Percentiles rank a stretch among this genome's conserved stretches.
Evolutionary conservation across 2,888 invertebrate genomes (phyloP).

Genomic region (Morpho helenor): DNA sequence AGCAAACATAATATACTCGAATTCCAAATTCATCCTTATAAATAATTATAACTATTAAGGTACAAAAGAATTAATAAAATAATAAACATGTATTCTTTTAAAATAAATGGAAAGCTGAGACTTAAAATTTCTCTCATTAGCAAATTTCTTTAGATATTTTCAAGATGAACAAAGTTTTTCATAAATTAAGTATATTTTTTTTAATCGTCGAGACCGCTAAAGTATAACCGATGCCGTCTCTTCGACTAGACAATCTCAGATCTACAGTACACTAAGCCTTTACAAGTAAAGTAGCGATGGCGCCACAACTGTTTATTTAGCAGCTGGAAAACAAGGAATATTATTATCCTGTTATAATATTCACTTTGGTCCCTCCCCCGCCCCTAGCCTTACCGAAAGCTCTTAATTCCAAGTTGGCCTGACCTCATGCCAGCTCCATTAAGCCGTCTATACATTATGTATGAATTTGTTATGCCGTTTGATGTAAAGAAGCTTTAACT

Average conservation of each 20-base stretch:
- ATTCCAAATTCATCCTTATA: too few species aligned
- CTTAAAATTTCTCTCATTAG: too few species aligned
- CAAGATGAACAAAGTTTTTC: too few species aligned
- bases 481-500: constrained; percentile 76
- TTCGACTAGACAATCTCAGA: constrained; percentile 26
- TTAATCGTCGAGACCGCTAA: constrained; percentile 11
- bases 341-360: constrained; percentile 69
- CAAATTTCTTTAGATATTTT: too few species aligned
- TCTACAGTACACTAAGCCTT: constrained; percentile 26
- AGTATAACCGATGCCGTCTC: constrained; percentile 16
- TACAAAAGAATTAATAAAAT: too few species aligned
- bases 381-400: constrained; percentile 64
- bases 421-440: constrained; percentile 77
- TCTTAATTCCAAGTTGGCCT: constrained; percentile 75
- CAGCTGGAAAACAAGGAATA: constrained; percentile 42
- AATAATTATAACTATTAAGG: too few species aligned
- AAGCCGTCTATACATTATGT: constrained; percentile 78
- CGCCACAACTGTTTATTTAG: constrained; percentile 34
- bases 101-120: too few species aligned
- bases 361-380: constrained; percentile 61
- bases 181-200: background rate
- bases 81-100: too few species aligned
- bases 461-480: constrained; percentile 79
- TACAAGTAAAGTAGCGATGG: constrained; percentile 22
- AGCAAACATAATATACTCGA: too few species aligned